Evolutionary conservation across 1,140 invertebrate species (phyloP).

Genomic region (Drosophila pallidifrons): DNA sequence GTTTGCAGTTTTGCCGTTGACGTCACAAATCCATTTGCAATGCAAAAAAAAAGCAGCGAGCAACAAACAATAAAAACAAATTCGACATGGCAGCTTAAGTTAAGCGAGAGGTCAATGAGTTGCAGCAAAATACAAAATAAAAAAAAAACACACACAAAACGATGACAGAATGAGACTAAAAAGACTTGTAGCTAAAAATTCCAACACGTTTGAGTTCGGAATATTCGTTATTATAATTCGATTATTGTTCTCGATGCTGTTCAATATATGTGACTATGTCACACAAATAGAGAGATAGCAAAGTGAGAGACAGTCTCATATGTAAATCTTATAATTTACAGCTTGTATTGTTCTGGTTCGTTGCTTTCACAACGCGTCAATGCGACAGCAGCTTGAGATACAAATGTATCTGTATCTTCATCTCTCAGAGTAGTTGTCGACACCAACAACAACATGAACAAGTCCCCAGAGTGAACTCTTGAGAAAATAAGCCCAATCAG

Average conservation of each 20-base stretch:
- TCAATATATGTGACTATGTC: neutral
- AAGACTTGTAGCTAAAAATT: slow-evolving; percentile 41
- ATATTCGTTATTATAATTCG: slow-evolving; percentile 39
- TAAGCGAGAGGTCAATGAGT: slow-evolving; percentile 75
- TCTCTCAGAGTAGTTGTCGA: neutral
- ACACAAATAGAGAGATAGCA: slow-evolving; percentile 1
- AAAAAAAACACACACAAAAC: slow-evolving; percentile 14
- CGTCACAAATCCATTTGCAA: slow-evolving; percentile 64
- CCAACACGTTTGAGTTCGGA: slow-evolving; percentile 32
- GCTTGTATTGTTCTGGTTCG: slow-evolving; percentile 37
- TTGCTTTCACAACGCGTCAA: slow-evolving; percentile 25
- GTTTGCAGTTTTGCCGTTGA: slow-evolving; percentile 35
- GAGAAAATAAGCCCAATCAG: slow-evolving; percentile 34
- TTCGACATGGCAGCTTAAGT: slow-evolving; percentile 56
- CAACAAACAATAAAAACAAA: slow-evolving; percentile 50
- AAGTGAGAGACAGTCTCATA: slow-evolving; percentile 33
- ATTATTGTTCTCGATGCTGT: slow-evolving; percentile 9
- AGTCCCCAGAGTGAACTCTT: slow-evolving; percentile 6
- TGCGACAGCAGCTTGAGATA: slow-evolving; percentile 1
- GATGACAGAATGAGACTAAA: slow-evolving; percentile 26
- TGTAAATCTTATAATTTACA: slow-evolving; percentile 67
- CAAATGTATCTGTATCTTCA: neutral
- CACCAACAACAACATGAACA: slow-evolving; percentile 1
- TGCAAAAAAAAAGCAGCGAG: slow-evolving; percentile 29
- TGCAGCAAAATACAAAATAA: slow-evolving; percentile 21